phyloP scores from a whole-genome alignment of 2,888 invertebrate species.

The Eulithis testata region DNA sequence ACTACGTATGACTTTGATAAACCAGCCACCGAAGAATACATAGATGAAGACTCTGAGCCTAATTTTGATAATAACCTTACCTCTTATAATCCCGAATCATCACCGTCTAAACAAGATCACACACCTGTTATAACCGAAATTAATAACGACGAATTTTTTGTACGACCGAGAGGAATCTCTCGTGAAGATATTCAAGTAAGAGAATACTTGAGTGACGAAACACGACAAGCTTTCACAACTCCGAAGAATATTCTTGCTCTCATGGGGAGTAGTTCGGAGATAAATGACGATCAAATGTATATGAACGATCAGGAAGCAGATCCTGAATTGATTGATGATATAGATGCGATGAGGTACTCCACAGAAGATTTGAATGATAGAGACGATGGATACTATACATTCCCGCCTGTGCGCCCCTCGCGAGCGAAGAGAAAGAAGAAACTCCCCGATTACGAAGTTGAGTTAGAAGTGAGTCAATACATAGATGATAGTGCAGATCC shows the following conservation, averaged over 20 bases:
- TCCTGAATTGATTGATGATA: slow-evolving; percentile 70
- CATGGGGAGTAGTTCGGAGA: slow-evolving; percentile 76
- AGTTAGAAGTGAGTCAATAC: slow-evolving; percentile 65
- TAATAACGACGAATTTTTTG: slow-evolving; percentile 94
- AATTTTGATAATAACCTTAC: slow-evolving; percentile 52
- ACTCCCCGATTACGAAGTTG: slow-evolving; percentile 40
- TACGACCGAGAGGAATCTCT: slow-evolving; percentile 92
- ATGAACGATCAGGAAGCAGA: slow-evolving; percentile 71
- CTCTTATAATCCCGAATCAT: slow-evolving; percentile 63
- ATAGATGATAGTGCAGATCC: slow-evolving; percentile 75
- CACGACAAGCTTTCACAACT: slow-evolving; percentile 90
- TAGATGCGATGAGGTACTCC: slow-evolving; percentile 67
- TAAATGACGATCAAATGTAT: slow-evolving; percentile 67
- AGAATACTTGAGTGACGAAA: slow-evolving; percentile 90
- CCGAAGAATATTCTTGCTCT: slow-evolving; percentile 87
- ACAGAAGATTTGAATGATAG: slow-evolving; percentile 76
- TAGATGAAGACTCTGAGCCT: slow-evolving; percentile 74
- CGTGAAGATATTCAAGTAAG: slow-evolving; percentile 92
- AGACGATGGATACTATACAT: slow-evolving; percentile 82
- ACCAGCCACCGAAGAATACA: slow-evolving; percentile 80
- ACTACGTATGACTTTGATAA: slow-evolving; percentile 83
- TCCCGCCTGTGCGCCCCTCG: slow-evolving; percentile 84
- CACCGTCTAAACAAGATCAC: slow-evolving; percentile 77
- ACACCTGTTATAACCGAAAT: slow-evolving; percentile 91
- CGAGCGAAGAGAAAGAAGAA: slow-evolving; percentile 83